A percentile compares a stretch with the other conserved stretches of the same genome.
Conservation (phyloP, 1,140 invertebrate species). For the Chymomyza costata region DNA sequence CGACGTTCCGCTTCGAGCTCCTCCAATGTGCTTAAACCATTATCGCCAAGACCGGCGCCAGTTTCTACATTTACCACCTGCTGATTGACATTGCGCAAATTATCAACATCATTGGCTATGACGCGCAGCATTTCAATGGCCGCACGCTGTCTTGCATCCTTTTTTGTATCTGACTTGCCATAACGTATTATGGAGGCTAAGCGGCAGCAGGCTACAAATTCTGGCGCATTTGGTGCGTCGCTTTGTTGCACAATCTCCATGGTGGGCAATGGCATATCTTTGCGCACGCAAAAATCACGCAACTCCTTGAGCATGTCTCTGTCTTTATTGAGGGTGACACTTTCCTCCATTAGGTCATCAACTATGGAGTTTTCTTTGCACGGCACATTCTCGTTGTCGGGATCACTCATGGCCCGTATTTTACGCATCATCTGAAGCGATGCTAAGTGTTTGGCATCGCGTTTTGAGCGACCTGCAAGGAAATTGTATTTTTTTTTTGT, state of each 20-base stretch:
- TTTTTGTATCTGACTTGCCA: slow-evolving; percentile 30
- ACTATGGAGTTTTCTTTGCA: background rate
- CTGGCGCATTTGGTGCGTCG: slow-evolving; percentile 26
- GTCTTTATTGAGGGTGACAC: background rate
- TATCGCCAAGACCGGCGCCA: no score
- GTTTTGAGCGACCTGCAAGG: slow-evolving; percentile 28
- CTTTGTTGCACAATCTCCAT: slow-evolving; percentile 34
- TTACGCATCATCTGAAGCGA: background rate
- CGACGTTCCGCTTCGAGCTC: slow-evolving; percentile 20
- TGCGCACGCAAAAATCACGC: slow-evolving; percentile 28
- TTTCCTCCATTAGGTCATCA: background rate
- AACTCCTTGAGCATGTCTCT: slow-evolving; percentile 22
- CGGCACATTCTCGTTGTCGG: background rate
- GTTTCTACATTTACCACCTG: no score
- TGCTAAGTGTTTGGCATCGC: slow-evolving; percentile 30
- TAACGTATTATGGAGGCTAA: slow-evolving; percentile 25
- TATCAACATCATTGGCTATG: slow-evolving; percentile 12
- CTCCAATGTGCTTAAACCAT: slow-evolving; percentile 3
- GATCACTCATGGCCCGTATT: background rate
- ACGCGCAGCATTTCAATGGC: slow-evolving; percentile 22
- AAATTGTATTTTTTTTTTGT: background rate
- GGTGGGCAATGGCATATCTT: slow-evolving; percentile 22
- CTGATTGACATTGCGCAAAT: slow-evolving; percentile 6
- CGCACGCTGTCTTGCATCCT: slow-evolving; percentile 33
- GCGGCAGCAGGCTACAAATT: slow-evolving; percentile 25